Percentiles rank a stretch among this genome's conserved stretches.
phyloP scores from a whole-genome alignment of 2,113 vertebrate species.

The Gadus chalcogrammus region DNA sequence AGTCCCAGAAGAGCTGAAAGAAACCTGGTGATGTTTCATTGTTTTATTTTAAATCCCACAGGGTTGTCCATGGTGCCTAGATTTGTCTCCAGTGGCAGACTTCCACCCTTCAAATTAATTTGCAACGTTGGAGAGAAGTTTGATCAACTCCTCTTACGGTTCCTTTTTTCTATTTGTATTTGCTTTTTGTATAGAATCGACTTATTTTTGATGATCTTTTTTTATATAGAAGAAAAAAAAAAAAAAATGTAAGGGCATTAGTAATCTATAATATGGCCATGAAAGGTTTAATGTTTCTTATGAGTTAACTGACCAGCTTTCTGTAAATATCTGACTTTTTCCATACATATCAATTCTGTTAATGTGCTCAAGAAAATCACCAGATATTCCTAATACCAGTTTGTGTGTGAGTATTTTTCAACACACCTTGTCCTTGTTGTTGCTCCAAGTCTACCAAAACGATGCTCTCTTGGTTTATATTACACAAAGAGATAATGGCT shows the following conservation, averaged over 20 bases:
- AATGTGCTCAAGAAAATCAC: constrained; percentile 46
- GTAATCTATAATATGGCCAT: constrained; percentile 58
- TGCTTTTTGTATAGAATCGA: constrained; percentile 58
- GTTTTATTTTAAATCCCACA: constrained; percentile 12
- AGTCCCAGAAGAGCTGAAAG: constrained; percentile 66
- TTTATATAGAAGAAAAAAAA: constrained; percentile 54
- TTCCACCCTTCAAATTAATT: constrained; percentile 37
- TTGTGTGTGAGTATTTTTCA: constrained; percentile 39
- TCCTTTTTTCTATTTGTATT: constrained; percentile 42
- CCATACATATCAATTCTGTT: constrained; percentile 55
- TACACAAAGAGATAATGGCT: constrained; percentile 30
- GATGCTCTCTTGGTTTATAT: constrained; percentile 23
- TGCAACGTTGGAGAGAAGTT: constrained; percentile 42
- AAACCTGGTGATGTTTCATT: constrained; percentile 69
- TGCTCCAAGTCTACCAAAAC: constrained; percentile 27
- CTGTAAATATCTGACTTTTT: constrained; percentile 63
- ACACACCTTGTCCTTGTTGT: constrained; percentile 37
- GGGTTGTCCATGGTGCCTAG: constrained; percentile 59
- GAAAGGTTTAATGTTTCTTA: constrained; percentile 29
- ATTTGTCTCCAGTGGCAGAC: constrained; percentile 84
- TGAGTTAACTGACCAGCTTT: constrained; percentile 43
- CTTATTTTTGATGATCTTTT: constrained; percentile 28
- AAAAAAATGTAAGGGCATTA: constrained; percentile 65
- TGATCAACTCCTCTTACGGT: constrained; percentile 32
- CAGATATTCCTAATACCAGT: constrained; percentile 54